Evolutionary conservation across 2,797 vertebrate genomes (phyloP).

Genomic region (Xiphophorus birchmanni): DNA sequence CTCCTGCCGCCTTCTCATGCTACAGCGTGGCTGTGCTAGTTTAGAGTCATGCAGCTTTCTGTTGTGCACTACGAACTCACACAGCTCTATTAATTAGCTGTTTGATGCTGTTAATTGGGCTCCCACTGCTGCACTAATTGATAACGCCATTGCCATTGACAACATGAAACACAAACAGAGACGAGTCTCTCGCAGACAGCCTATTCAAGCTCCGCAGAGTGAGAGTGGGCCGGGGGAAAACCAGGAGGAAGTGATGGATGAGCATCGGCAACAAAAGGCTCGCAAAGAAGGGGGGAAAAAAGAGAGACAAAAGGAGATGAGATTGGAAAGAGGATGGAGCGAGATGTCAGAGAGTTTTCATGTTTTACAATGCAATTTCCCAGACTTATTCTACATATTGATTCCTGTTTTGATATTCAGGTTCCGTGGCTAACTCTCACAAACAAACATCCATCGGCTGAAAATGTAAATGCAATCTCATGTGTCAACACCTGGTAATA

Average conservation of each 20-base stretch:
- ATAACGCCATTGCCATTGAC: slow-evolving; percentile 84
- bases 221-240: slow-evolving; percentile 54
- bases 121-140: slow-evolving; percentile 88
- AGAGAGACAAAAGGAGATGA: slow-evolving; percentile 61
- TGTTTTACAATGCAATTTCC: slow-evolving; percentile 59
- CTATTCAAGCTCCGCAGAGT: slow-evolving; percentile 67
- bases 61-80: slow-evolving; percentile 77
- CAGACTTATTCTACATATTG: slow-evolving; percentile 59
- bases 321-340: slow-evolving; percentile 19
- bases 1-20: slow-evolving; percentile 52
- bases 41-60: slow-evolving; percentile 70
- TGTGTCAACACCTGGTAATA: slow-evolving; percentile 75
- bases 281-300: slow-evolving; percentile 25
- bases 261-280: slow-evolving; percentile 44
- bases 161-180: slow-evolving; percentile 79
- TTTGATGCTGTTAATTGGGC: slow-evolving; percentile 89
- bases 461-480: slow-evolving; percentile 79
- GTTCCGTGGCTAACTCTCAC: slow-evolving; percentile 58
- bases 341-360: slow-evolving; percentile 37
- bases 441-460: slow-evolving; percentile 66
- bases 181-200: slow-evolving; percentile 68
- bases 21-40: slow-evolving; percentile 60
- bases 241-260: slow-evolving; percentile 57
- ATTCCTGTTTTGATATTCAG: slow-evolving; percentile 65
- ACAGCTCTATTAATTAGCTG: slow-evolving; percentile 87